Conservation (phyloP, 2,888 invertebrate genomes). For the Chirona hameri region DNA sequence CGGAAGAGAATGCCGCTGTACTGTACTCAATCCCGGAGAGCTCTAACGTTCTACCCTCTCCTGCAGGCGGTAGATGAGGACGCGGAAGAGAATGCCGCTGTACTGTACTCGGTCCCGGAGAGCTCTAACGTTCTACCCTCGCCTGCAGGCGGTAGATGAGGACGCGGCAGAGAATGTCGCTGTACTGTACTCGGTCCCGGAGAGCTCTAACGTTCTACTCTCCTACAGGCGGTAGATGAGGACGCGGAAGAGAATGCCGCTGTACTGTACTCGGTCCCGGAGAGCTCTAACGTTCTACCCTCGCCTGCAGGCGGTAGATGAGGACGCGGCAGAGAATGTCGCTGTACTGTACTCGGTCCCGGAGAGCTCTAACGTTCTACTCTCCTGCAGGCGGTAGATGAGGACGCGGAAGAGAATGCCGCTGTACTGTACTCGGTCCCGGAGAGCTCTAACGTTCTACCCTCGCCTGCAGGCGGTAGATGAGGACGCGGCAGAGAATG, state of each 20-base stretch:
- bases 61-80: constrained; percentile 73
- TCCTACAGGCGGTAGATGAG: constrained; percentile 66
- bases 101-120: constrained; percentile 73
- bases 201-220: too few relatives aligned
- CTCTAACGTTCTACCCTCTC: constrained; percentile 46
- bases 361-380: constrained; percentile 53
- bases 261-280: constrained; percentile 73
- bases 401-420: constrained; percentile 81
- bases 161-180: constrained; percentile 81
- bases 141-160: constrained; percentile 66
- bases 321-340: constrained; percentile 83
- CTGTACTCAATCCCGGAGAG: constrained; percentile 74
- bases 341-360: constrained; percentile 75
- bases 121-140: constrained; percentile 52
- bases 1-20: too few relatives aligned
- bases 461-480: constrained; percentile 68
- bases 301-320: constrained; percentile 64
- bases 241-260: too few relatives aligned
- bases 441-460: constrained; percentile 63
- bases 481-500: too few relatives aligned
- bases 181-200: constrained; percentile 73
- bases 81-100: constrained; percentile 77
- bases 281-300: constrained; percentile 53
- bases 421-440: constrained; percentile 75
- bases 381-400: constrained; percentile 64